A percentile compares a stretch with the other conserved stretches of the same genome.
Conservation (phyloP, 2,888 invertebrate species). For the Rhimphoctona megacephalus region DNA sequence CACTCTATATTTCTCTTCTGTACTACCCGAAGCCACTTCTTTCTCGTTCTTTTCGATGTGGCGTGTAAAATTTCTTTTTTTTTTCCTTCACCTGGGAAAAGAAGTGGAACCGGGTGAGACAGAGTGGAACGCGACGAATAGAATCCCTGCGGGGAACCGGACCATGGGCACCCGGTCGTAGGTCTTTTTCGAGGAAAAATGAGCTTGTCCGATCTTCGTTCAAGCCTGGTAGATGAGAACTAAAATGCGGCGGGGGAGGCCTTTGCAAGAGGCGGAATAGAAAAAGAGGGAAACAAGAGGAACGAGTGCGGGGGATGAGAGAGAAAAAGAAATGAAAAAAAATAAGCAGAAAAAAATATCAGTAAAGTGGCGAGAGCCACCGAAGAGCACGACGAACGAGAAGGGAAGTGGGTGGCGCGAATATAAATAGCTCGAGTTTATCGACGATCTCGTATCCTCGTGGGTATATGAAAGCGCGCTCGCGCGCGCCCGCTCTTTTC, state of each 20-base stretch:
- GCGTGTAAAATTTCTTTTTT: constrained; percentile 19
- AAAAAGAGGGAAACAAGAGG: constrained; percentile 6
- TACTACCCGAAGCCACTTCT: not conserved
- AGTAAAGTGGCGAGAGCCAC: constrained; percentile 8
- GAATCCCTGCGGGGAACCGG: constrained; percentile 59
- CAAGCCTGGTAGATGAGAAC: constrained; percentile 60
- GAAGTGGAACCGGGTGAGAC: constrained; percentile 11
- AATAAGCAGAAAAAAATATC: constrained; percentile 38
- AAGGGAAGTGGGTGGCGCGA: constrained; percentile 62
- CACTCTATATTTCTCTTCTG: constrained; percentile 10
- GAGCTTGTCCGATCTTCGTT: constrained; percentile 26
- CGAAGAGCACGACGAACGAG: constrained; percentile 29
- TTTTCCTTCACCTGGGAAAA: constrained; percentile 59
- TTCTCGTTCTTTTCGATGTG: constrained; percentile 33
- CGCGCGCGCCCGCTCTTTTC: constrained; percentile 18
- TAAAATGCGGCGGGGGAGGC: constrained; percentile 50
- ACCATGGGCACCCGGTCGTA: constrained; percentile 42
- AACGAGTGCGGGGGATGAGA: constrained; percentile 11
- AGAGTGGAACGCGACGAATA: constrained; percentile 48
- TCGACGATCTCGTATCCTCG: constrained; percentile 76
- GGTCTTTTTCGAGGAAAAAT: constrained; percentile 63
- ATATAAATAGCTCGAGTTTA: constrained; percentile 73
- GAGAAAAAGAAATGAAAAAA: constrained; percentile 45
- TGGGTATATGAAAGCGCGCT: not conserved
- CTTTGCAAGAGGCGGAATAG: constrained; percentile 11